Evolutionary conservation across 2,797 vertebrate genomes (phyloP).

Genomic region (Champsocephalus gunnari): DNA sequence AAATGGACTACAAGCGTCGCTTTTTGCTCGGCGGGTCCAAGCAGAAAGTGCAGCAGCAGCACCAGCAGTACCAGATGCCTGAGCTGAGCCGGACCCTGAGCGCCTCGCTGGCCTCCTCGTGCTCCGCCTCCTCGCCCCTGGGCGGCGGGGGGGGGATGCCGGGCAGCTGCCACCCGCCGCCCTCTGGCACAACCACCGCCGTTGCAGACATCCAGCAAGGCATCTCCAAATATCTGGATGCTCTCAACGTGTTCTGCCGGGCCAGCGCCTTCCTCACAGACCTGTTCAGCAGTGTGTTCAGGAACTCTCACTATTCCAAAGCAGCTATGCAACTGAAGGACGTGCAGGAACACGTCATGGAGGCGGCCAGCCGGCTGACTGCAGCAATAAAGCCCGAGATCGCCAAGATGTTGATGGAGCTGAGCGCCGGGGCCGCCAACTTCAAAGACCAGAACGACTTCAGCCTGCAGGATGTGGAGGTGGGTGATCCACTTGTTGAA

Average conservation of each 20-base stretch:
- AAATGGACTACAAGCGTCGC: slow-evolving; percentile 99
- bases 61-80: slow-evolving; percentile 97
- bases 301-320: slow-evolving; percentile 99
- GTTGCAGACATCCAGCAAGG: slow-evolving; percentile 99
- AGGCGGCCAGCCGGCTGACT: slow-evolving; percentile 96
- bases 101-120: slow-evolving; percentile 90
- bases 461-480: slow-evolving; percentile 98
- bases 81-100: slow-evolving; percentile 96
- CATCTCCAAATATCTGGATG: slow-evolving; percentile 99
- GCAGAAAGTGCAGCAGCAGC: slow-evolving; percentile 99
- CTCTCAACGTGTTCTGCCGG: slow-evolving; percentile 97
- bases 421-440: slow-evolving; percentile 95
- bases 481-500: slow-evolving; percentile 57
- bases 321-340: slow-evolving; percentile 99
- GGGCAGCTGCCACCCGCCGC: slow-evolving; percentile 88
- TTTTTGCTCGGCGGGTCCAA: slow-evolving; percentile 99
- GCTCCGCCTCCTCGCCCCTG: slow-evolving; percentile 85
- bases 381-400: slow-evolving; percentile 99
- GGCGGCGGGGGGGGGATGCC: slow-evolving; percentile 85
- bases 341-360: slow-evolving; percentile 99
- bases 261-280: slow-evolving; percentile 98
- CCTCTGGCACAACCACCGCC: slow-evolving; percentile 87
- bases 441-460: slow-evolving; percentile 99
- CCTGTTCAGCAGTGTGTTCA: slow-evolving; percentile 98
- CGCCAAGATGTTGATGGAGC: slow-evolving; percentile 99